Base-by-base conservation (phyloP, 2,888 invertebrate species). In the Eubasilissa splendida region DNA sequence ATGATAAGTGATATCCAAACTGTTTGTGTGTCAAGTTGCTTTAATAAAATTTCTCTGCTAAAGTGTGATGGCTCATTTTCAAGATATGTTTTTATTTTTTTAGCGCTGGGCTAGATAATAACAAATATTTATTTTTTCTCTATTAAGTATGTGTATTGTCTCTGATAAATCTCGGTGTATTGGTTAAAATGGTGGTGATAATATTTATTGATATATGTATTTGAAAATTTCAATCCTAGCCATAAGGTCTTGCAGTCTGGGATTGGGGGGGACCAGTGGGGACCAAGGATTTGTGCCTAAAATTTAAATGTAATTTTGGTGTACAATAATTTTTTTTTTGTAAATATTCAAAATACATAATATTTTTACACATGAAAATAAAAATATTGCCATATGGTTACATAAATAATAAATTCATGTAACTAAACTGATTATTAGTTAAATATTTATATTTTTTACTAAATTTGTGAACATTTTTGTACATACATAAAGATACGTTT, bases 401-500 rank as follows among this genome's bases (percentile, higher is more conserved):
- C 42, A 42, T 42, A 42, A 42, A 63, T 63, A 63, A 63, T 63
- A 33, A 63, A 33, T 33, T 31, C 9, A 33, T 63, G 12, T 33
- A 63, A n/a, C 33, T 12, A 63, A 63, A 52, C 70, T 31, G 54
- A 70, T 52, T 70, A 53, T 53, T 60, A 14, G 33, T 65, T 73
- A 73, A 65, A 73, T 79, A 73, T 79, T 73, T 79, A 79, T 79
- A 79, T 79, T 79, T 79, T 42, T 79, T 79, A 79, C 73, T 79
- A 73, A 73, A 73, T 79, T 65, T 79, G 63, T 74, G 58, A 52
- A 66, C 66, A 66, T 42, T 70, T 70, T 73, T 73, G 71, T 73
- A 73, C 42, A 73, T 73, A 73, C 11, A 65, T 58, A 58, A 58
- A 1, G 58, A n/a, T 73, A 31, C 56, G 54, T 58, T 73, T 50